A percentile compares a stretch with the other conserved stretches of the same genome.
Conservation (phyloP, 2,888 invertebrate genomes). For the Rhyacophila evoluta region DNA sequence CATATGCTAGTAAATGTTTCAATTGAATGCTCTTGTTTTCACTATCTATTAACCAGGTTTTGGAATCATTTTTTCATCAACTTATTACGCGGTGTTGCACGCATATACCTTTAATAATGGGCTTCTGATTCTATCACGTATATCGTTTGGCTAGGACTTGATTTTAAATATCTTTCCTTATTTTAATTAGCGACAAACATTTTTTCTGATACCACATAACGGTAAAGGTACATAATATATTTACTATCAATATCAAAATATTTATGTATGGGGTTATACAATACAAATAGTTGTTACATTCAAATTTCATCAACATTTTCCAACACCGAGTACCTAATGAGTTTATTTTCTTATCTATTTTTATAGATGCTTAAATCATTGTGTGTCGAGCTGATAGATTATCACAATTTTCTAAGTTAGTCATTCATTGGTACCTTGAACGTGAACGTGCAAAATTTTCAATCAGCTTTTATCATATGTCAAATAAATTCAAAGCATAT, state of each 20-base stretch:
- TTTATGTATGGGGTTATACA: not conserved
- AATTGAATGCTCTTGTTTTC: conserved; percentile 32
- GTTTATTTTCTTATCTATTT: not conserved
- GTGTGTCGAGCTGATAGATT: not conserved
- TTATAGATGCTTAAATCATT: not conserved
- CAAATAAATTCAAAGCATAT: not conserved
- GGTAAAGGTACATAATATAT: not conserved
- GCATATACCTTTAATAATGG: conserved; percentile 9
- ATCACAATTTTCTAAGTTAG: not conserved
- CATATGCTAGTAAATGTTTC: conserved; percentile 38
- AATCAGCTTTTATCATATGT: conserved; percentile 15
- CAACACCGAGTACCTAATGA: not conserved
- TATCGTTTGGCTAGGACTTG: conserved; percentile 19
- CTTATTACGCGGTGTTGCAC: conserved; percentile 31
- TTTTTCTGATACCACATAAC: conserved; percentile 4
- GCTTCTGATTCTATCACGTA: not conserved
- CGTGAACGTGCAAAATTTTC: not conserved
- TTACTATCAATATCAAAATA: not conserved
- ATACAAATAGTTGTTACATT: not conserved
- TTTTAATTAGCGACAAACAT: not conserved
- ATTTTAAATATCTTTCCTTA: not conserved
- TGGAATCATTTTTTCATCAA: conserved; percentile 10
- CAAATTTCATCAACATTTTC: not conserved
- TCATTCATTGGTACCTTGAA: not conserved
- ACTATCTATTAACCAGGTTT: conserved; percentile 27